Percentiles rank a stretch among this genome's conserved stretches.
phyloP scores from a whole-genome alignment of 2,797 vertebrate species.

The Anabacerthia variegaticeps region DNA sequence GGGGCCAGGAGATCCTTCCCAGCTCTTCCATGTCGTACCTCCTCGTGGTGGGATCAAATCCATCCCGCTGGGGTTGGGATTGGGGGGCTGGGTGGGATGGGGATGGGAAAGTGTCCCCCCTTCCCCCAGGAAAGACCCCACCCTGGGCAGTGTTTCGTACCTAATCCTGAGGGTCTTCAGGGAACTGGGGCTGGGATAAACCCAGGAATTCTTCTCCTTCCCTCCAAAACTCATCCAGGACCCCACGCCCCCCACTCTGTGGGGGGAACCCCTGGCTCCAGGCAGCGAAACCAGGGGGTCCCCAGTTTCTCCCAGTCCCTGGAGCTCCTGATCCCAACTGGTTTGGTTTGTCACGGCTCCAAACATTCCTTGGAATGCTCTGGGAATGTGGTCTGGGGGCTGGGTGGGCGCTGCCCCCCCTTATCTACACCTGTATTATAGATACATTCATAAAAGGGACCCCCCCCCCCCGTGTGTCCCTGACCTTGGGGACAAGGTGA shows the following conservation, averaged over 20 bases:
- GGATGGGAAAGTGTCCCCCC: not conserved
- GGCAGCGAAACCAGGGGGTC: not conserved
- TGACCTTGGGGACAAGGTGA: not conserved
- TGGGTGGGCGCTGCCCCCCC: not conserved
- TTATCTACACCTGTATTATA: not conserved
- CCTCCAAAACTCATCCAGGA: not conserved
- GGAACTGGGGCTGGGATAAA: not conserved
- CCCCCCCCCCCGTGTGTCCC: not conserved
- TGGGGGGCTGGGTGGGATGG: not conserved
- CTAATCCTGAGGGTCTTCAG: not conserved
- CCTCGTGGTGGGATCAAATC: not conserved
- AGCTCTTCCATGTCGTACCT: not conserved
- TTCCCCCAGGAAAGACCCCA: not conserved
- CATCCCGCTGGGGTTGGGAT: not conserved
- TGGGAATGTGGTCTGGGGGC: not conserved
- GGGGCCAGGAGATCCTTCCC: not conserved
- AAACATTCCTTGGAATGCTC: not conserved
- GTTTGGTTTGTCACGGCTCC: not conserved
- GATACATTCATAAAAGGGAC: not conserved
- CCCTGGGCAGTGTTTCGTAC: not conserved
- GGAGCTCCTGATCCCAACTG: not conserved
- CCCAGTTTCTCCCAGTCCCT: not conserved
- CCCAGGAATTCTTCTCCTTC: not conserved
- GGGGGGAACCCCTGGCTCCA: not conserved
- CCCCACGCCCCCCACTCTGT: accelerated